Evolutionary conservation across 2,113 vertebrate genomes (phyloP), one percentile per base, ranked within the genome.

Genomic region (Thalassoma bifasciatum): DNA sequence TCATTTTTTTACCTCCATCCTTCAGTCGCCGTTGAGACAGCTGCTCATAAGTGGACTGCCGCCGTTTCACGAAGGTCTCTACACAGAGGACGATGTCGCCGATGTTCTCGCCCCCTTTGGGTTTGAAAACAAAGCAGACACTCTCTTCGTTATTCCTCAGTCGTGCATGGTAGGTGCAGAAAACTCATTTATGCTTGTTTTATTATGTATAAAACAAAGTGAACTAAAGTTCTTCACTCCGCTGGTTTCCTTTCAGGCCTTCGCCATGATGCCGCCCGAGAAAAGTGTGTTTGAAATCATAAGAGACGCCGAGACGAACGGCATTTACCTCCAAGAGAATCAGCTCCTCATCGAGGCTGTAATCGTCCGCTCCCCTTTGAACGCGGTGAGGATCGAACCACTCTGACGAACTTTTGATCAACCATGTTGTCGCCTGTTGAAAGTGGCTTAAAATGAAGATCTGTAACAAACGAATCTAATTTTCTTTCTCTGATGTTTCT

Each of bases 31-130:
- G 14, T 7, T 0, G 5, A 68, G 1, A 5, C 1, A 17, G 34
- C 0, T 90, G 21, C 1, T 82, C 1, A 42, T 91, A 3, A 22
- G 19, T 11, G 40, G 62, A 40, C 68, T 92, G 30, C 89, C 90
- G 0, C 0, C 1, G 4, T 75, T 63, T 52, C 0, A 1, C 0
- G 34, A 65, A 0, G n/a, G 65, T 49, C 37, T 52, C 54, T 91
- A 89, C 74, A 73, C 65, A 1, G 81, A 86, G 50, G 11, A 61
- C 0, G 84, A 88, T 2, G 0, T 92, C 0, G 37, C 46, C 26
- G 0, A 36, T 0, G 5, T 81, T 21, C 57, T 91, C 10, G 0
- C 1, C 0, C 71, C 37, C 0, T 83, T 52, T 22, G 77, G 81
- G 2, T 76, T 87, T 16, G 0, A 22, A 1, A 19, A 63, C 4